Evolutionary conservation across 2,113 vertebrate genomes (phyloP).

Genomic region (Tetrao urogallus): DNA sequence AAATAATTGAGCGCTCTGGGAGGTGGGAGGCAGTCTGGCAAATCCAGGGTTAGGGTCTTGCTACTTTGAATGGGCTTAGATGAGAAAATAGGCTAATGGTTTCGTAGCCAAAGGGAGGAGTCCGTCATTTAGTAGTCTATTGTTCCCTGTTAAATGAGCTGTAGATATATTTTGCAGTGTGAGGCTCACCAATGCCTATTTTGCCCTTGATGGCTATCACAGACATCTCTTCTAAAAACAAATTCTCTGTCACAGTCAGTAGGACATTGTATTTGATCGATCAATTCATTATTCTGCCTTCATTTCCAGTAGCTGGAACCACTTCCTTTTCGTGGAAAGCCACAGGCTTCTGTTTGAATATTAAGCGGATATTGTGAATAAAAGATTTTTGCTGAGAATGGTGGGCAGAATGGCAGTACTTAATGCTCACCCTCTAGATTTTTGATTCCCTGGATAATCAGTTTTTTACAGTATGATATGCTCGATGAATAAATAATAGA

Average conservation of each 20-base stretch:
- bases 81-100: constrained; percentile 50
- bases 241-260: constrained; percentile 13
- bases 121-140: constrained; percentile 37
- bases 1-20: background rate
- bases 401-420: background rate
- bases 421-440: background rate
- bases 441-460: constrained; percentile 13
- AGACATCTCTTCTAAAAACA: background rate
- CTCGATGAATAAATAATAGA: constrained; percentile 27
- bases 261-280: background rate
- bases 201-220: background rate
- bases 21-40: background rate
- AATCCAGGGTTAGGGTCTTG: background rate
- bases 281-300: background rate
- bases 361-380: constrained; percentile 25
- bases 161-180: constrained; percentile 20
- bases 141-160: constrained; percentile 54
- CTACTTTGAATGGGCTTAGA: background rate
- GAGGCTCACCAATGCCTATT: background rate
- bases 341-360: constrained; percentile 9
- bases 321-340: constrained; percentile 24
- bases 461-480: background rate
- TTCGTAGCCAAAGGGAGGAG: constrained; percentile 59
- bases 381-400: constrained; percentile 16
- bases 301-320: constrained; percentile 8